Evolutionary conservation across 2,888 invertebrate genomes (phyloP).

Genomic region (Parascotia fuliginaria): DNA sequence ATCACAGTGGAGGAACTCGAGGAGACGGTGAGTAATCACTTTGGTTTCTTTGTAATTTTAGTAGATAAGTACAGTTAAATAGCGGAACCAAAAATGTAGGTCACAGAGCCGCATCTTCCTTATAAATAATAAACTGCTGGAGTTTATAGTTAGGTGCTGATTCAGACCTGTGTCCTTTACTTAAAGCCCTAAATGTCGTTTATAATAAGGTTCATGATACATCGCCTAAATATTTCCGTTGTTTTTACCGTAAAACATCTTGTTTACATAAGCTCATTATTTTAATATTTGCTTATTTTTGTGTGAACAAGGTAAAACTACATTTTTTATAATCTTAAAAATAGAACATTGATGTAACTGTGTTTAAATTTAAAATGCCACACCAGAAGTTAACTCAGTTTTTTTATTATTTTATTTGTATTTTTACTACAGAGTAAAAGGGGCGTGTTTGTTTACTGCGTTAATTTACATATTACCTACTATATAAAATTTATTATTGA

Average conservation of each 20-base stretch:
- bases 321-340: neutral
- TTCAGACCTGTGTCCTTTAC: neutral
- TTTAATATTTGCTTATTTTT: slow-evolving; percentile 28
- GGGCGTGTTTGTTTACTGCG: neutral
- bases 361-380: no score
- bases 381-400: no score
- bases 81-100: slow-evolving; percentile 53
- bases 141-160: slow-evolving; percentile 19
- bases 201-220: neutral
- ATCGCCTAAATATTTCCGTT: neutral
- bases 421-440: neutral
- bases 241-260: slow-evolving; percentile 12
- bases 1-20: slow-evolving; percentile 76
- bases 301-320: slow-evolving; percentile 4
- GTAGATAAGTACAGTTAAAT: slow-evolving; percentile 28
- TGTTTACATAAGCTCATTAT: slow-evolving; percentile 30
- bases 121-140: slow-evolving; percentile 47
- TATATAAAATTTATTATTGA: no score
- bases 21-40: slow-evolving; percentile 68
- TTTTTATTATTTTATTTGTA: neutral
- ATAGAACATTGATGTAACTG: neutral
- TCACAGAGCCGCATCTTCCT: slow-evolving; percentile 63
- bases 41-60: slow-evolving; percentile 18
- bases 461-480: no score
- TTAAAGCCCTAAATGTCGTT: neutral